Percentiles rank a stretch among this genome's conserved stretches.
These are phyloP conservation scores for Napeogenes inachia DNA, from an alignment of 2,888 invertebrate genomes.

Conservation along the genomic window DNA sequence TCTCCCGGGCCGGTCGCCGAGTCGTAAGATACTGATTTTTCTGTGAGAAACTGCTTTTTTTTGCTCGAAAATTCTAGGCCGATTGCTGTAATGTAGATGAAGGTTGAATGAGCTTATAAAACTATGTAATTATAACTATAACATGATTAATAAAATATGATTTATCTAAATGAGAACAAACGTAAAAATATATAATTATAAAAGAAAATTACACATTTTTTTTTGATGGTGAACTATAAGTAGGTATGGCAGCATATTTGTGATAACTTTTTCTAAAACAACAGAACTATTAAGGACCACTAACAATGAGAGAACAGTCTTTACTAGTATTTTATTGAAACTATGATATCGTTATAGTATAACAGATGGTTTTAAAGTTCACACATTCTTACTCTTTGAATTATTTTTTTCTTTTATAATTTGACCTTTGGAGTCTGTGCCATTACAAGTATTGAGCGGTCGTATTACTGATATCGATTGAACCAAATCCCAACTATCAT, in stretches of 20 bases:
- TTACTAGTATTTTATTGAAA: too few species aligned
- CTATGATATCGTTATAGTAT: too few species aligned
- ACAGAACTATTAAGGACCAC: too few species aligned
- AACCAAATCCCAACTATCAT: conserved; percentile 41
- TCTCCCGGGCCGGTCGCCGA: conserved; percentile 38
- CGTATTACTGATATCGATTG: conserved; percentile 50
- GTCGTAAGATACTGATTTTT: conserved; percentile 54
- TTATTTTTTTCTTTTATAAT: conserved; percentile 13
- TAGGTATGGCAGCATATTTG: too few species aligned
- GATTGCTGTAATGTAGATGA: conserved; percentile 38
- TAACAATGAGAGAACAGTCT: too few species aligned
- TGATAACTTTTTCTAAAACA: too few species aligned
- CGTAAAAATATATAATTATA: too few species aligned
- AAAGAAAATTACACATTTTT: too few species aligned
- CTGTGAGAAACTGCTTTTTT: conserved; percentile 38
- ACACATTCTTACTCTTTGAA: conserved; percentile 12
- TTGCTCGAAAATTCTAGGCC: conserved; percentile 43
- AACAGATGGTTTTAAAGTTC: neutral
- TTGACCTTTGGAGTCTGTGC: conserved; percentile 23
- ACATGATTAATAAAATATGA: too few species aligned
- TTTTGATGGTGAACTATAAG: too few species aligned
- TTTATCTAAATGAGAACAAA: too few species aligned
- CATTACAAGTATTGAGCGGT: conserved; percentile 42
- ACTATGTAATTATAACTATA: neutral
- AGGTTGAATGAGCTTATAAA: neutral